Evolutionary conservation across 2,113 vertebrate species (phyloP), one percentile per base, ranked within the genome.

Genomic region (Labeo rohita): DNA sequence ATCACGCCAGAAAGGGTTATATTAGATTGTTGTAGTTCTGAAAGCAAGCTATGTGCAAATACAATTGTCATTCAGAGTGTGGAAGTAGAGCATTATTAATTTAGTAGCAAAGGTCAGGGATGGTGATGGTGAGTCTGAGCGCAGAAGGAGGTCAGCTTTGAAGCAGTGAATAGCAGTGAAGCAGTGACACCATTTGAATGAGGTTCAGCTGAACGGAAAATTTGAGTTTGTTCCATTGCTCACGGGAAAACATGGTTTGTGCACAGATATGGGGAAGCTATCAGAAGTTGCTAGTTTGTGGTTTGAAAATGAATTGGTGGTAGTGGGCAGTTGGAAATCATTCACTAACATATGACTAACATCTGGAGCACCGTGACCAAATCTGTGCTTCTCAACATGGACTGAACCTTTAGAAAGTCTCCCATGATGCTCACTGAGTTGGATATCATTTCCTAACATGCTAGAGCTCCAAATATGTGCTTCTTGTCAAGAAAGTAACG

Each of bases 41-140:
- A 65, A n/a, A 28, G 79, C 39, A 66, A 66, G 13, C n/a, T 13
- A 8, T n/a, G 11, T 49, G 45, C 21, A 49, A 81, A 49, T 45
- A 45, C n/a, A 28, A 34, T 80, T 80, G 39, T 28, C 28, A 66
- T 80, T 63, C 79, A 63, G 6, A 23, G 56, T 80, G 78, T 80
- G 78, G 39, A 59, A 49, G 79, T 65, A 49, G 43, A 49, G 13
- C 18, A 61, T 65, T 65, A 80, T 80, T 65, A 80, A 80, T 80
- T 13, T 49, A 81, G 43, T 7, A 16, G 39, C 39, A 66, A 66
- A 80, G 43, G 59, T 80, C 43, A 65, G 39, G 13, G 45, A 50
- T 49, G 61, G 65, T 81, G n/a, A 16, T 65, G 43, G 52, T 16
- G 59, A 23, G 59, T 47, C 6, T 81, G n/a, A 66, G 28, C 59